phyloP scores from a whole-genome alignment of 2,113 vertebrate species.

The Junco hyemalis region DNA sequence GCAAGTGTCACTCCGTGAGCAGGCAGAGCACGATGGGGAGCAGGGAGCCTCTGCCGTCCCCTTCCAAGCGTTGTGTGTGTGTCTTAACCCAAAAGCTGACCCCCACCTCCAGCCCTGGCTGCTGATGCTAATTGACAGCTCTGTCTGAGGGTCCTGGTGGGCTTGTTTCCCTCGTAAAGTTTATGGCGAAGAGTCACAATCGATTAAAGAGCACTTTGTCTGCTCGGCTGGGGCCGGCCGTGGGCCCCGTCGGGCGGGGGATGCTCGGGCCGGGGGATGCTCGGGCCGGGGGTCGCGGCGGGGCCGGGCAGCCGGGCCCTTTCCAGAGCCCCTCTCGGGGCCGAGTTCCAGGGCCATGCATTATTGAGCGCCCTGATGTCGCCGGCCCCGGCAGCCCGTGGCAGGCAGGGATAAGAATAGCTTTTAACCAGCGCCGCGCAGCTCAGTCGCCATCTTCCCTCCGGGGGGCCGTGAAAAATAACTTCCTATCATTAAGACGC shows the following conservation, averaged over 20 bases:
- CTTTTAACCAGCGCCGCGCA: constrained; percentile 71
- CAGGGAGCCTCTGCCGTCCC: neutral
- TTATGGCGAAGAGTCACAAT: constrained; percentile 86
- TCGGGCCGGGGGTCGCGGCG: neutral
- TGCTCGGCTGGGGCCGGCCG: constrained; percentile 2
- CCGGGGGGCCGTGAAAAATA: constrained; percentile 80
- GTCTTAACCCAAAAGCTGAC: constrained; percentile 59
- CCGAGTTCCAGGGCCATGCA: constrained; percentile 74
- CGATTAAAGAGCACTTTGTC: constrained; percentile 81
- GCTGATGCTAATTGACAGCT: constrained; percentile 79
- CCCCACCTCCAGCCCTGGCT: constrained; percentile 53
- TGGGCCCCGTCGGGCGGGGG: constrained; percentile 25
- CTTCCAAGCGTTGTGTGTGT: neutral
- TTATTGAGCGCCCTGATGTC: constrained; percentile 75
- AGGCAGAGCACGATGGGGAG: neutral
- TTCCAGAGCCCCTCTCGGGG: constrained; percentile 44
- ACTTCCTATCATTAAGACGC: constrained; percentile 79
- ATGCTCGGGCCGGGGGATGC: neutral
- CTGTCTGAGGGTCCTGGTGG: constrained; percentile 75
- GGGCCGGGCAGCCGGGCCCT: neutral
- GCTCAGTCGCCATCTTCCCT: constrained; percentile 77
- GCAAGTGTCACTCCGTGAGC: neutral
- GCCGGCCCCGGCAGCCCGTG: constrained; percentile 57
- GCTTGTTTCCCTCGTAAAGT: constrained; percentile 84
- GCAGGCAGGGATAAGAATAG: constrained; percentile 61